phyloP scores from a whole-genome alignment of 1,140 invertebrate genomes.

The Paraescarpia echinospica region DNA sequence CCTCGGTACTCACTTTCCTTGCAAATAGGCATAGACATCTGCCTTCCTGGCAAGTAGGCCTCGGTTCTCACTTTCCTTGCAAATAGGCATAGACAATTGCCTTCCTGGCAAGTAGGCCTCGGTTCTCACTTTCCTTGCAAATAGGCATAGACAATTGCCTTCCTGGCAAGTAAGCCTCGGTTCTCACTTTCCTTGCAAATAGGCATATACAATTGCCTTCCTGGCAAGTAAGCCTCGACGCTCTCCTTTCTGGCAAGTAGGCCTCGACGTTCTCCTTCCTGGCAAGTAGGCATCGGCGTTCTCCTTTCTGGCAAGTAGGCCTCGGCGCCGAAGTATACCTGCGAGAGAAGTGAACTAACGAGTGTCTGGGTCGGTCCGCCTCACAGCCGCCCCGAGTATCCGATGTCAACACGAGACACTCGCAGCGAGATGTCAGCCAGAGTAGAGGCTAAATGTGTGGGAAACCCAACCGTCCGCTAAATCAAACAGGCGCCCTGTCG shows the following conservation, averaged over 20 bases:
- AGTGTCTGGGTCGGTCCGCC: background rate
- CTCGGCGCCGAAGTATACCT: background rate
- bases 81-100: background rate
- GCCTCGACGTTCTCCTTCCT: background rate
- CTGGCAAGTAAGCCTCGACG: too few species aligned
- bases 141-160: background rate
- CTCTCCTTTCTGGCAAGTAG: too few species aligned
- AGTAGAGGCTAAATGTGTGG: background rate
- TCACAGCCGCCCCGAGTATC: background rate
- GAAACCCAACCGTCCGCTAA: constrained; percentile 2
- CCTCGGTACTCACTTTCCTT: too few species aligned
- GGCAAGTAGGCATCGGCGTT: background rate
- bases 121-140: too few species aligned
- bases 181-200: too few species aligned
- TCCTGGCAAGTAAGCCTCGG: background rate
- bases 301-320: background rate
- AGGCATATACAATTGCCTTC: too few species aligned
- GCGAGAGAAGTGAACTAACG: background rate
- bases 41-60: too few species aligned
- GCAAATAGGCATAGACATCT: too few species aligned
- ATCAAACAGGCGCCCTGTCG: background rate
- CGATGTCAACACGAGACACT: background rate
- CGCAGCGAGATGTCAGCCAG: background rate
- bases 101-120: background rate
- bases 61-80: too few species aligned